Base-by-base conservation (phyloP, 2,888 invertebrate species). In the Pardosa pseudoannulata region DNA sequence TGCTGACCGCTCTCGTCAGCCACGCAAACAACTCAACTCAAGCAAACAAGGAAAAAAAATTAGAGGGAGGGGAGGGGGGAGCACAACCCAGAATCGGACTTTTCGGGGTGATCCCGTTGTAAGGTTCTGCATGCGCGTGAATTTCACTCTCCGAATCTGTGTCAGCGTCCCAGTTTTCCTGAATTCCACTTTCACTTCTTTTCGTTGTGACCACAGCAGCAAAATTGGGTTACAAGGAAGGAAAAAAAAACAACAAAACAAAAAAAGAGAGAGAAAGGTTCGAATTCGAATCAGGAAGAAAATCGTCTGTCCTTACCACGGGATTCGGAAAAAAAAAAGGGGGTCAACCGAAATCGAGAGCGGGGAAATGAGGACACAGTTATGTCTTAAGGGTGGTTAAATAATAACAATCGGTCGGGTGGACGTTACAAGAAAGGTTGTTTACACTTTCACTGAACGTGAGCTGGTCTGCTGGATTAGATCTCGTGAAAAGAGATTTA, bases 221-320 rank as follows among this genome's bases (percentile, higher is more conserved):
- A 68, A 36, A 83, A 71, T 36, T 76, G 27, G 83, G 83, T 73
- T 72, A 85, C 36, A 16, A 78, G 83, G 83, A 85, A 85, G 78
- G 78, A 73, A 68, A 67, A 85, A 78, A 85, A n/a, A n/a, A n/a
- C n/a, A n/a, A n/a, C n/a, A n/a, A n/a, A n/a, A n/a, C n/a, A n/a
- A n/a, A 75, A 50, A 74, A 56, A 73, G 19, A 62, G 27, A 62
- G 27, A 62, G 1, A 9, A 6, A 16, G 28, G 65, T 31, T 65
- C 65, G 31, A 31, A 31, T n/a, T 65, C 65, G 31, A 65, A 65
- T 29, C 29, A 65, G 65, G 31, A 29, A 31, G 65, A 29, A 65
- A 23, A 46, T 72, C 28, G 56, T 23, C 56, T 56, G 56, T 56
- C 56, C 23, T 56, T 56, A 56, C 56, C 56, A 56, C 56, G 56